Evolutionary conservation across 2,113 vertebrate species (phyloP).

Genomic region (Motacilla alba): DNA sequence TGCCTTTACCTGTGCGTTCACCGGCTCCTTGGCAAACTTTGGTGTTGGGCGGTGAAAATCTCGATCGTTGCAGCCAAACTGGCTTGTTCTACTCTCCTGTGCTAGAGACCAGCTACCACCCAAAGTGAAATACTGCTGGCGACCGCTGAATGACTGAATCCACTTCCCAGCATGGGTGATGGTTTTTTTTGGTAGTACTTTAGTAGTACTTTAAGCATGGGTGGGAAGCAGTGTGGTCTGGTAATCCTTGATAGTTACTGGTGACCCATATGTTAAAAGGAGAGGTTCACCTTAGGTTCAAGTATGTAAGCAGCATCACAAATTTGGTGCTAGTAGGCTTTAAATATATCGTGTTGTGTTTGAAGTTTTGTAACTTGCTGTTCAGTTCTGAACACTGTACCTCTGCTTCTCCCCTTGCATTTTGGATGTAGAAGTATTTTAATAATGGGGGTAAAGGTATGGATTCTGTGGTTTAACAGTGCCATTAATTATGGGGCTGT

Average conservation of each 20-base stretch:
- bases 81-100: rapidly evolving
- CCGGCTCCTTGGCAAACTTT: background rate
- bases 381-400: background rate
- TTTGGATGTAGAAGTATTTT: background rate
- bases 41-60: background rate
- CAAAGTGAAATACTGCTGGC: background rate
- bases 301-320: background rate
- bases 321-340: background rate
- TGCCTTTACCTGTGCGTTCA: background rate
- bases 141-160: background rate
- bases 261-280: background rate
- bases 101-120: background rate
- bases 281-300: background rate
- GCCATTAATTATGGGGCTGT: background rate
- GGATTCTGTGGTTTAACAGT: background rate
- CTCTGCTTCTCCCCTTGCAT: background rate
- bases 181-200: background rate
- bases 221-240: background rate
- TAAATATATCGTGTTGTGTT: background rate
- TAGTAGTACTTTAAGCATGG: background rate
- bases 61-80: background rate
- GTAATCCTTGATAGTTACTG: background rate
- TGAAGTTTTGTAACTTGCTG: background rate
- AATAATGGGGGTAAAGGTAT: background rate
- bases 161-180: background rate